Percentiles rank a stretch among this genome's conserved stretches.
phyloP scores from a whole-genome alignment of 1,140 invertebrate genomes.

The Drosophila erecta region DNA sequence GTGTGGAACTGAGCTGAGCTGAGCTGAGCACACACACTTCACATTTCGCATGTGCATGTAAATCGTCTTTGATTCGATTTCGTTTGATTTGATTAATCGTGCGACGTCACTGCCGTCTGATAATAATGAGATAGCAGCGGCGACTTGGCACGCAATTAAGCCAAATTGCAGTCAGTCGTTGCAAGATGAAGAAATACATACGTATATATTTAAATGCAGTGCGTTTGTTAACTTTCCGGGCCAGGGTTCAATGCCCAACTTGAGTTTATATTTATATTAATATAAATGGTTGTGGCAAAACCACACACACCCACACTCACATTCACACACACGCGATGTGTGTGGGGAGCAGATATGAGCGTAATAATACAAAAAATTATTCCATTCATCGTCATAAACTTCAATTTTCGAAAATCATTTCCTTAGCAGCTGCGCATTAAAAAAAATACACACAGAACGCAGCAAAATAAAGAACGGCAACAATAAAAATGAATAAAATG shows the following conservation, averaged over 20 bases:
- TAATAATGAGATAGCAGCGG: constrained; percentile 72
- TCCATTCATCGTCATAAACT: constrained; percentile 84
- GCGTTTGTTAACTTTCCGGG: neutral
- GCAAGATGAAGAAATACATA: constrained; percentile 15
- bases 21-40: constrained; percentile 14
- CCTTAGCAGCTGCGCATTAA: constrained; percentile 81
- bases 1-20: constrained; percentile 1
- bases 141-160: constrained; percentile 76
- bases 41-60: constrained; percentile 64
- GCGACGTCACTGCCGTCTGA: constrained; percentile 61
- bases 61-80: constrained; percentile 81
- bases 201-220: constrained; percentile 29
- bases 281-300: constrained; percentile 71
- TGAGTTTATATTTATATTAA: constrained; percentile 78
- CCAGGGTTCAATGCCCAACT: constrained; percentile 65
- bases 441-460: constrained; percentile 44
- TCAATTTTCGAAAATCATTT: constrained; percentile 84
- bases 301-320: constrained; percentile 13
- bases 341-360: constrained; percentile 27
- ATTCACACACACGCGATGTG: constrained; percentile 1
- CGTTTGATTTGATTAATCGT: constrained; percentile 83
- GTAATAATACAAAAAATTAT: constrained; percentile 63
- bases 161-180: constrained; percentile 34
- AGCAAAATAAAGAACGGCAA: constrained; percentile 48
- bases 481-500: constrained; percentile 66